phyloP scores from a whole-genome alignment of 2,797 vertebrate species.

The Cuniculus paca region DNA sequence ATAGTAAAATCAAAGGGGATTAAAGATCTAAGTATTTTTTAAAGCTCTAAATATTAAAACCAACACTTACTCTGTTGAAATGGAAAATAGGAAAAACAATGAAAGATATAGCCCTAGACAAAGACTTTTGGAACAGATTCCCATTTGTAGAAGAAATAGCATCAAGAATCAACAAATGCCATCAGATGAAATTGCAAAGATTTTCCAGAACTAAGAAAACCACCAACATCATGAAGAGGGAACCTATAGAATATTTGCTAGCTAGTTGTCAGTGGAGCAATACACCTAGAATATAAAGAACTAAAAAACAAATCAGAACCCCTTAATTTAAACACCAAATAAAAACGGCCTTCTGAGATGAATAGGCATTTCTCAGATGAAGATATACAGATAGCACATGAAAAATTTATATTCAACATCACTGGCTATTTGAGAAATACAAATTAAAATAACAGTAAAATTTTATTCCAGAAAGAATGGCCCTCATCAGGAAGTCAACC shows the following conservation, averaged over 20 bases:
- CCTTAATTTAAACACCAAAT: not conserved
- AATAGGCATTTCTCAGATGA: not conserved
- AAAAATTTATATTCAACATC: not conserved
- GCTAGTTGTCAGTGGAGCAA: not conserved
- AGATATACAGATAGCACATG: not conserved
- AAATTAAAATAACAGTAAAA: not conserved
- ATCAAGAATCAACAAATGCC: not conserved
- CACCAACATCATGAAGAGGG: not conserved
- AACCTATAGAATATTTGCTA: not conserved
- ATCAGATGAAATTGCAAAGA: not conserved
- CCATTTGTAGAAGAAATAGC: not conserved
- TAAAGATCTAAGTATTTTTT: not conserved
- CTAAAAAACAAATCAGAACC: too few species aligned
- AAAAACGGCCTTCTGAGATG: not conserved
- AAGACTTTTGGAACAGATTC: not conserved
- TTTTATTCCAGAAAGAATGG: not conserved
- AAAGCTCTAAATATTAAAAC: not conserved
- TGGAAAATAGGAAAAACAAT: not conserved
- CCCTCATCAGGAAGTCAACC: not conserved
- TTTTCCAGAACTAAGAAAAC: not conserved
- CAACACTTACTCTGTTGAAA: not conserved
- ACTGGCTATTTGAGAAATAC: not conserved
- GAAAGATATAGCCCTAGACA: not conserved
- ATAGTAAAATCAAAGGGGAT: not conserved
- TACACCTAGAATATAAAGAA: not conserved